Evolutionary conservation across 2,797 vertebrate species (phyloP), one percentile per base, ranked within the genome.

Genomic region (Sebastes reedi): DNA sequence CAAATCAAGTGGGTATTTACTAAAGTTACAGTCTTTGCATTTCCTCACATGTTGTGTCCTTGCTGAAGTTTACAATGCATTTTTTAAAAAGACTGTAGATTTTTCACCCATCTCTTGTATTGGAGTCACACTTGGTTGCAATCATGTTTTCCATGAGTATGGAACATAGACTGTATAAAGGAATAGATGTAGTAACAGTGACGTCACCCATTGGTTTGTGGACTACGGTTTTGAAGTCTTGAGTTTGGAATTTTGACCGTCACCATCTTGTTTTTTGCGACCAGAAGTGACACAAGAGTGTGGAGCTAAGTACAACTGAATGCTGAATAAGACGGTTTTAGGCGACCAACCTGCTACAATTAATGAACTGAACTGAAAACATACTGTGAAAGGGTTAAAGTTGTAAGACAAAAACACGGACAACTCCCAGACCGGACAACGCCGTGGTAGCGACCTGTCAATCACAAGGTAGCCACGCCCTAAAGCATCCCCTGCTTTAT

Each of bases 301-400:
- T 18, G 42, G 42, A 46, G 42, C 6, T 46, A 46, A 46, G 42
- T 46, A 46, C 42, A 8, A 46, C 42, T 18, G 16, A 46, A 42
- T 1, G 14, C 39, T 42, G 39, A 42, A 42, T 42, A 42, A 42
- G 39, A 42, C 14, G 14, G 5, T 14, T 42, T 42, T 42, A 16
- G 39, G 39, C 14, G 16, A 46, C 42, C 42, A 46, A 0, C 0
- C 0, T 7, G 42, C 0, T 46, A 24, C 24, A 24, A 24, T 24
- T 24, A 1, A 29, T 29, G 27, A 29, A 29, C 4, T 46, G 1
- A 46, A 46, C 42, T 46, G 42, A 46, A 46, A 46, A 46, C 42
- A 18, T 0, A 18, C 42, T 46, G 16, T 0, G 14, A 46, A 46
- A 46, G 42, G 42, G 42, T 46, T 18, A 18, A 46, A 46, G 42